phyloP scores from a whole-genome alignment of 1,140 invertebrate species.

The Papilio machaon region DNA sequence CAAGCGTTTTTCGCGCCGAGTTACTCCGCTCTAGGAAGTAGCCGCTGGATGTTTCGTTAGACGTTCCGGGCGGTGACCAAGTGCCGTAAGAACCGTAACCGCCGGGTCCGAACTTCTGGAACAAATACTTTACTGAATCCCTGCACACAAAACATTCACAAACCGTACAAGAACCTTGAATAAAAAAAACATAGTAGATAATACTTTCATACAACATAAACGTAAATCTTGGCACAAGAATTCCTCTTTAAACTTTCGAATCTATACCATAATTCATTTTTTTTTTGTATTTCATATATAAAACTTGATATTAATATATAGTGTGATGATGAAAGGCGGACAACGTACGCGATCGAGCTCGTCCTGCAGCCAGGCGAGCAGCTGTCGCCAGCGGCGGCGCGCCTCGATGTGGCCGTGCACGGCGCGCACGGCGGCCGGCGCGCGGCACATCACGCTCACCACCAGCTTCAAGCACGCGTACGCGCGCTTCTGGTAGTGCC shows the following conservation, averaged over 20 bases:
- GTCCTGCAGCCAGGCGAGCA: slow-evolving; percentile 97
- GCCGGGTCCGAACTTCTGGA: slow-evolving; percentile 85
- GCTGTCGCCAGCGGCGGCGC: slow-evolving; percentile 92
- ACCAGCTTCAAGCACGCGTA: slow-evolving; percentile 99
- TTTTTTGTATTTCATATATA: neutral
- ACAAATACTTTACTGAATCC: slow-evolving; percentile 39
- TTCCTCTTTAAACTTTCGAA: no score
- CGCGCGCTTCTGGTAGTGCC: slow-evolving; percentile 97
- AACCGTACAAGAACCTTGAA: neutral
- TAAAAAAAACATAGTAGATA: no score
- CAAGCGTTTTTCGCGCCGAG: slow-evolving; percentile 94
- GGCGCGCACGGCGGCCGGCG: slow-evolving; percentile 88
- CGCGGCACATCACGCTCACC: slow-evolving; percentile 94
- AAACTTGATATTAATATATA: neutral
- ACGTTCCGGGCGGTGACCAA: slow-evolving; percentile 96
- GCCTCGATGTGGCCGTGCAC: slow-evolving; percentile 90
- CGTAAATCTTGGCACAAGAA: no score
- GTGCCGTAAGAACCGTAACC: slow-evolving; percentile 91
- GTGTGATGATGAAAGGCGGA: neutral
- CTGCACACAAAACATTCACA: neutral
- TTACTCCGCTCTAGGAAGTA: slow-evolving; percentile 97
- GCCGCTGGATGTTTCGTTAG: slow-evolving; percentile 97
- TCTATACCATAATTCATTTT: no score
- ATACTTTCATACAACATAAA: no score
- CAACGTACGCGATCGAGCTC: slow-evolving; percentile 90